Evolutionary conservation across 2,113 vertebrate species (phyloP).

Genomic region (Anolis carolinensis): DNA sequence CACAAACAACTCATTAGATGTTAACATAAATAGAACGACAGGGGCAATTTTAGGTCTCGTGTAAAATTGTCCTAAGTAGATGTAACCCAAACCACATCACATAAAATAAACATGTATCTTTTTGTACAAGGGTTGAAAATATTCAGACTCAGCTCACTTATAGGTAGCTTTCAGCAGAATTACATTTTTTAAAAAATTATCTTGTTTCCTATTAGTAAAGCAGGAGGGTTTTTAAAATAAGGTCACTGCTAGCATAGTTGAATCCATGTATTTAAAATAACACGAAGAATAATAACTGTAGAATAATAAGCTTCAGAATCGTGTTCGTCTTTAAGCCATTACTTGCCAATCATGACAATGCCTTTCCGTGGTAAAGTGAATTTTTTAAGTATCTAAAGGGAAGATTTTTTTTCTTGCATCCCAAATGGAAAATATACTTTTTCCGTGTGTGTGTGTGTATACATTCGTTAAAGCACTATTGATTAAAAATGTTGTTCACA

Average conservation of each 20-base stretch:
- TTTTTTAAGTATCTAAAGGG: slow-evolving; percentile 21
- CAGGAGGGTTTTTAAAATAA: neutral
- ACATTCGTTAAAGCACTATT: neutral
- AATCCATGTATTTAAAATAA: neutral
- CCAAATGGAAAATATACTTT: slow-evolving; percentile 32
- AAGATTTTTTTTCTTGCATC: slow-evolving; percentile 7
- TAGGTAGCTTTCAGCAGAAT: neutral
- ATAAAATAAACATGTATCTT: neutral
- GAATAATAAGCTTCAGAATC: neutral
- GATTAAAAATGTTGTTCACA: slow-evolving; percentile 33
- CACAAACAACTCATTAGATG: neutral
- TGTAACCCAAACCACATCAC: neutral
- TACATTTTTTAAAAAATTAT: neutral
- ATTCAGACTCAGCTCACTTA: neutral
- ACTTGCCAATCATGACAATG: slow-evolving; percentile 11
- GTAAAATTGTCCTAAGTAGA: neutral
- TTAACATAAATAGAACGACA: neutral
- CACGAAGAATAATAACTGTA: neutral
- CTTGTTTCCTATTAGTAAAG: neutral
- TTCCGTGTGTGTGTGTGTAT: neutral
- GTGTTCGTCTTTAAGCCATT: slow-evolving; percentile 19
- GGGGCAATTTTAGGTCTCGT: neutral
- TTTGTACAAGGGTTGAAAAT: neutral
- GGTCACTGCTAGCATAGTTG: neutral
- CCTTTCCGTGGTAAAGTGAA: slow-evolving; percentile 31